Conservation (phyloP, 1,140 invertebrate genomes). For the Drosophila ironensis region DNA sequence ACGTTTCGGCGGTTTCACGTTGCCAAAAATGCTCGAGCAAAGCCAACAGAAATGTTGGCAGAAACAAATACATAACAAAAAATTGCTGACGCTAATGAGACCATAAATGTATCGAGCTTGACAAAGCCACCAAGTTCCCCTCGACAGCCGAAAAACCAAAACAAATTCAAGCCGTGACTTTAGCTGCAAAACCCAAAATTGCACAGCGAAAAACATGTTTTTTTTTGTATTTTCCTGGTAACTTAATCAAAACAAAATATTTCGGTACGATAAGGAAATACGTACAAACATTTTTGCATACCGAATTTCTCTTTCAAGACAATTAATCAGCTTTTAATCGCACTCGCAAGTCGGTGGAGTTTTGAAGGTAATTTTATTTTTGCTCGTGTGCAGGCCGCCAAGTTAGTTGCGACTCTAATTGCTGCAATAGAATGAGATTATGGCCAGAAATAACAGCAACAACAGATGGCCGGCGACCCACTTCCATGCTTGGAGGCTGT, state of each 20-base stretch:
- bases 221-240: too few species aligned
- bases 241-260: too few species aligned
- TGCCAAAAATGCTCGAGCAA: conserved; percentile 14
- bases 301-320: too few species aligned
- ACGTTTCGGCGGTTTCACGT: background rate
- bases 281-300: too few species aligned
- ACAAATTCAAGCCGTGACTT: conserved; percentile 37
- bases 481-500: conserved; percentile 62
- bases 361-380: background rate
- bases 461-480: conserved; percentile 76
- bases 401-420: conserved; percentile 65
- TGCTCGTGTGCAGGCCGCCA: background rate
- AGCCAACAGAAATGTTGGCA: background rate
- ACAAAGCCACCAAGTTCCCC: conserved; percentile 34
- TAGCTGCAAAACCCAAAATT: conserved; percentile 22
- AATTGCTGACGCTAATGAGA: conserved; percentile 72
- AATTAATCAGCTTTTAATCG: too few species aligned
- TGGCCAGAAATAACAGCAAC: conserved; percentile 30
- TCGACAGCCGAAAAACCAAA: conserved; percentile 8
- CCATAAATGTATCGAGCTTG: conserved; percentile 60
- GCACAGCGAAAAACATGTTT: background rate
- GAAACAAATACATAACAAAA: conserved; percentile 16
- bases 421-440: conserved; percentile 73
- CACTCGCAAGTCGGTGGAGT: too few species aligned
- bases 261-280: too few species aligned